These are phyloP conservation scores for Camponotus pennsylvanicus DNA, from an alignment of 1,140 invertebrate genomes.

Conservation along the genomic window DNA sequence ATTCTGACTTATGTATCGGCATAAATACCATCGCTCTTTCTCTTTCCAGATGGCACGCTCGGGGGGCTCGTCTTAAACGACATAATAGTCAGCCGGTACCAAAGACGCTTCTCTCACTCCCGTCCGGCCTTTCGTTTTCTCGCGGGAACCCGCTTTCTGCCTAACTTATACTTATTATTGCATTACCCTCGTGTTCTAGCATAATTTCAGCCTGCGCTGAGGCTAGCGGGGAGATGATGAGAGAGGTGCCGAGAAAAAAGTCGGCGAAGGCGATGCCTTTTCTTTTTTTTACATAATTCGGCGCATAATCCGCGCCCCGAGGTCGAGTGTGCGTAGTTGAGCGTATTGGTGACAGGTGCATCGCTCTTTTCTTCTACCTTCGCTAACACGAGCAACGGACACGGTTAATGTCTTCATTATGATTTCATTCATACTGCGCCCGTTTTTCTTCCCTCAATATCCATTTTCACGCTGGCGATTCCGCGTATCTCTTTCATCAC, in stretches of 20 bases:
- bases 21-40: not conserved
- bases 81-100: slow-evolving; percentile 70
- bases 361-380: slow-evolving; percentile 12
- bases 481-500: slow-evolving; percentile 13
- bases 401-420: slow-evolving; percentile 72
- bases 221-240: slow-evolving; percentile 52
- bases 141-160: slow-evolving; percentile 26
- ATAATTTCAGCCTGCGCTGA: slow-evolving; percentile 49
- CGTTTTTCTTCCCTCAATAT: slow-evolving; percentile 44
- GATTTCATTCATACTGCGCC: slow-evolving; percentile 29
- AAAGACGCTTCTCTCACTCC: slow-evolving; percentile 52
- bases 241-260: slow-evolving; percentile 46
- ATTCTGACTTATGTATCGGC: not conserved
- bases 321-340: slow-evolving; percentile 26
- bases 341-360: slow-evolving; percentile 61
- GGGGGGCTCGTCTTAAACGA: slow-evolving; percentile 63
- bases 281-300: slow-evolving; percentile 41
- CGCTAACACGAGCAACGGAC: slow-evolving; percentile 59
- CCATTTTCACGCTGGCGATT: slow-evolving; percentile 19
- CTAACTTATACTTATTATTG: slow-evolving; percentile 79
- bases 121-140: slow-evolving; percentile 34
- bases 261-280: slow-evolving; percentile 1
- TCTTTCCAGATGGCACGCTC: slow-evolving; percentile 36
- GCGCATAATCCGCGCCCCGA: slow-evolving; percentile 46
- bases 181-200: slow-evolving; percentile 72